Conservation (phyloP, 37 sponge, comb jelly and placozoan genomes). For the Halichondria panicea region DNA sequence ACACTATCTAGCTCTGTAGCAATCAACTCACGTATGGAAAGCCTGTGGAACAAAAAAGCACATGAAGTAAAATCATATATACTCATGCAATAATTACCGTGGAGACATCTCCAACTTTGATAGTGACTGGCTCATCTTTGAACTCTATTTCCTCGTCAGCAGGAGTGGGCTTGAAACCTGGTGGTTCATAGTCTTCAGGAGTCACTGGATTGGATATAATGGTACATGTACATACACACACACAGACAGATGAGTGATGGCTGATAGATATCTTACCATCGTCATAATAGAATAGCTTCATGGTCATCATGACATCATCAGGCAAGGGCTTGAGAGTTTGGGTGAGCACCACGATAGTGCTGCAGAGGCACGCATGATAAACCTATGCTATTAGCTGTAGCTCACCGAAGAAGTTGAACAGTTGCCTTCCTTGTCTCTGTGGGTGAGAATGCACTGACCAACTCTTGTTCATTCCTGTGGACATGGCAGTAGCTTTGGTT, state of each 20-base stretch:
- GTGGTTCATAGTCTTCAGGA: constrained; percentile 86
- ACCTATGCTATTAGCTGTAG: not conserved
- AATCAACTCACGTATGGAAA: constrained; percentile 2
- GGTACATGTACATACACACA: too few species aligned
- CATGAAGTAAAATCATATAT: not conserved
- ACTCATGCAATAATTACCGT: constrained; percentile 33
- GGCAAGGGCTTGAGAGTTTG: constrained; percentile 92
- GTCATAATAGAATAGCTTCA: constrained; percentile 92
- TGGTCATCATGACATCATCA: constrained; percentile 91
- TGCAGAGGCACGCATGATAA: not conserved
- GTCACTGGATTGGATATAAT: constrained; percentile 74
- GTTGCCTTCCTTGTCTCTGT: constrained; percentile 85
- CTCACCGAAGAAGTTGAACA: constrained; percentile 72
- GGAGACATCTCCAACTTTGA: constrained; percentile 70
- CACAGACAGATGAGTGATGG: too few species aligned
- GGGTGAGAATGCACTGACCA: constrained; percentile 60
- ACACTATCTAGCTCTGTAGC: too few species aligned
- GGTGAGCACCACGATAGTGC: constrained; percentile 91
- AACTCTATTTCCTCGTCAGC: constrained; percentile 47
- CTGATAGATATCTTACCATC: too few species aligned
- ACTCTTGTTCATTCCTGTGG: constrained; percentile 59
- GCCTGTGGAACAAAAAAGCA: not conserved
- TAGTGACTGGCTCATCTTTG: constrained; percentile 61
- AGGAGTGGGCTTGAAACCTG: constrained; percentile 69
- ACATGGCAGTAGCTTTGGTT: not conserved